Conservation (phyloP, 1,140 invertebrate genomes). For the Macrobrachium rosenbergii region DNA sequence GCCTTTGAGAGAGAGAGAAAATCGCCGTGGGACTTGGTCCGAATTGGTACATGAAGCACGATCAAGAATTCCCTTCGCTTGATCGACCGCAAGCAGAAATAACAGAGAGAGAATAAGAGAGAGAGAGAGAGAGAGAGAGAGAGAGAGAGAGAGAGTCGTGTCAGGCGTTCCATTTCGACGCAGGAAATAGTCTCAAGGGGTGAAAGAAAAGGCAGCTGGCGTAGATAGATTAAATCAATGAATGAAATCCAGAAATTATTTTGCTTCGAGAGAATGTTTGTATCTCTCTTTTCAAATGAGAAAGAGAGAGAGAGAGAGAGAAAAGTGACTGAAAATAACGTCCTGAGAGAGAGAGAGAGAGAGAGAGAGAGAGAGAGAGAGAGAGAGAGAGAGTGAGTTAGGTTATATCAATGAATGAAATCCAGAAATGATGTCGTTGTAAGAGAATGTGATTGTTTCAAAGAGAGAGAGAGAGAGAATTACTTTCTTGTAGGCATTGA, state of each 20-base stretch:
- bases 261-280: too few relatives aligned
- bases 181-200: too few relatives aligned
- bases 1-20: neutral
- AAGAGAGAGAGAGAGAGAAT: slow-evolving; percentile 24
- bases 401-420: neutral
- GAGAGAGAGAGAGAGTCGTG: too few relatives aligned
- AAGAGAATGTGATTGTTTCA: neutral
- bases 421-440: neutral
- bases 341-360: slow-evolving; percentile 17
- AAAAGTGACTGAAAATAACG: too few relatives aligned
- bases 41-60: neutral
- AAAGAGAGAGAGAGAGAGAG: too few relatives aligned
- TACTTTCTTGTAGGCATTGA: too few relatives aligned
- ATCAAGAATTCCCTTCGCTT: too few relatives aligned
- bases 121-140: neutral
- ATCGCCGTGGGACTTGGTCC: neutral
- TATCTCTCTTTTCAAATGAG: too few relatives aligned
- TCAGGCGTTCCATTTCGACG: too few relatives aligned
- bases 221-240: too few relatives aligned
- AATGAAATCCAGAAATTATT: too few relatives aligned
- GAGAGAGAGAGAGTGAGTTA: neutral
- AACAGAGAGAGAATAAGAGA: neutral
- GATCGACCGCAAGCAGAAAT: neutral
- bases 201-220: too few relatives aligned
- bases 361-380: neutral